Evolutionary conservation across 2,113 vertebrate species (phyloP).

Genomic region (Poecile atricapillus): DNA sequence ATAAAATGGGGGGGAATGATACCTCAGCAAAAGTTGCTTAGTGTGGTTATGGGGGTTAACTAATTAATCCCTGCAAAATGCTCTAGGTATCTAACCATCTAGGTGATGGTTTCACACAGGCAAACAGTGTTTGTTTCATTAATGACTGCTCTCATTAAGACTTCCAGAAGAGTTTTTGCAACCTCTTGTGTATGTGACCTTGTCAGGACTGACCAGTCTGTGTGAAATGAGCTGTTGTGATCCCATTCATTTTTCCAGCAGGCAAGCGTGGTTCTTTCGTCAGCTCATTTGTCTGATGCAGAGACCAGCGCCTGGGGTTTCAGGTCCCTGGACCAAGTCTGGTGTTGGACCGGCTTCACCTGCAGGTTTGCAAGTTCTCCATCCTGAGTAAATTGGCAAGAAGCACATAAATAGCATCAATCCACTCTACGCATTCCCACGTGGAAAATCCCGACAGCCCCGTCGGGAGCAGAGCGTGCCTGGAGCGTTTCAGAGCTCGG

Average conservation of each 20-base stretch:
- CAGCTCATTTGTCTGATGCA: not conserved
- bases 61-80: not conserved
- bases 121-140: not conserved
- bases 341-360: not conserved
- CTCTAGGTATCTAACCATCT: not conserved
- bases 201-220: not conserved
- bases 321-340: not conserved
- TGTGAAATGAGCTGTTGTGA: not conserved
- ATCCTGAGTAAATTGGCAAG: not conserved
- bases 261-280: not conserved
- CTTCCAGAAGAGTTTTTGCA: not conserved
- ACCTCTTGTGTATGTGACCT: not conserved
- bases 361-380: not conserved
- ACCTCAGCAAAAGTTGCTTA: not conserved
- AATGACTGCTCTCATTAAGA: not conserved
- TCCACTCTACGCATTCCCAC: not conserved
- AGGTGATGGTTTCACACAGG: not conserved
- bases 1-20: not conserved
- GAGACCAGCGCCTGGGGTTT: fast-evolving
- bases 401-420: not conserved
- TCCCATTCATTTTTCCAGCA: not conserved
- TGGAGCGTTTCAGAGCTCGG: not conserved
- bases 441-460: not conserved
- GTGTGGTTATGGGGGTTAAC: not conserved
- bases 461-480: not conserved